A percentile compares a stretch with the other conserved stretches of the same genome.
Evolutionary conservation across 2,888 invertebrate species (phyloP).

Genomic region (Ormyrus labotus): DNA sequence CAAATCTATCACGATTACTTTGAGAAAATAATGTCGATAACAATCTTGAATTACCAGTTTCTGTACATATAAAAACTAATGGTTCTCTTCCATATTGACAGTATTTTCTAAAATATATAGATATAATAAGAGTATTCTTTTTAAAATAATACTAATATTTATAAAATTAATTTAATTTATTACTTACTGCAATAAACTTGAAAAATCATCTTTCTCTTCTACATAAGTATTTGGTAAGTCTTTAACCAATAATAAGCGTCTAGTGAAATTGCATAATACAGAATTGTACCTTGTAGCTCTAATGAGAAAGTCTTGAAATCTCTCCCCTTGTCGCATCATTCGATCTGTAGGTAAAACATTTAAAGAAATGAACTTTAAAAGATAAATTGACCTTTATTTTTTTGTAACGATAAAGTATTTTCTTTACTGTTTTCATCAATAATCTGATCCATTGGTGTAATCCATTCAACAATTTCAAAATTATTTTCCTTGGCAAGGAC

Average conservation of each 20-base stretch:
- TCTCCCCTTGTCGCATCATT: slow-evolving; percentile 79
- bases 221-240: slow-evolving; percentile 89
- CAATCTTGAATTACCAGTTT: slow-evolving; percentile 78
- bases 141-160: slow-evolving; percentile 39
- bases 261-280: slow-evolving; percentile 64
- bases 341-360: slow-evolving; percentile 59
- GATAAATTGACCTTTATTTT: slow-evolving; percentile 1
- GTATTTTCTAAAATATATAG: slow-evolving; percentile 77
- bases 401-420: slow-evolving; percentile 39
- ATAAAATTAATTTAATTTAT: slow-evolving; percentile 26
- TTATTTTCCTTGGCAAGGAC: slow-evolving; percentile 81
- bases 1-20: slow-evolving; percentile 79
- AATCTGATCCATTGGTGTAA: slow-evolving; percentile 85
- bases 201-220: slow-evolving; percentile 78
- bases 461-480: slow-evolving; percentile 86
- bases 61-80: slow-evolving; percentile 85
- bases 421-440: slow-evolving; percentile 76
- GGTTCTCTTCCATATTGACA: slow-evolving; percentile 81
- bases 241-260: slow-evolving; percentile 84
- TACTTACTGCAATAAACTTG: slow-evolving; percentile 47
- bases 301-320: slow-evolving; percentile 86
- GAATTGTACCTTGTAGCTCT: slow-evolving; percentile 85
- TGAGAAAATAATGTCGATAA: slow-evolving; percentile 81
- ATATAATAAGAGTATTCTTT: neutral
- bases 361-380: slow-evolving; percentile 35